Evolutionary conservation across 1,140 invertebrate species (phyloP), one percentile per base, ranked within the genome.

Genomic region (Nomia melanderi): DNA sequence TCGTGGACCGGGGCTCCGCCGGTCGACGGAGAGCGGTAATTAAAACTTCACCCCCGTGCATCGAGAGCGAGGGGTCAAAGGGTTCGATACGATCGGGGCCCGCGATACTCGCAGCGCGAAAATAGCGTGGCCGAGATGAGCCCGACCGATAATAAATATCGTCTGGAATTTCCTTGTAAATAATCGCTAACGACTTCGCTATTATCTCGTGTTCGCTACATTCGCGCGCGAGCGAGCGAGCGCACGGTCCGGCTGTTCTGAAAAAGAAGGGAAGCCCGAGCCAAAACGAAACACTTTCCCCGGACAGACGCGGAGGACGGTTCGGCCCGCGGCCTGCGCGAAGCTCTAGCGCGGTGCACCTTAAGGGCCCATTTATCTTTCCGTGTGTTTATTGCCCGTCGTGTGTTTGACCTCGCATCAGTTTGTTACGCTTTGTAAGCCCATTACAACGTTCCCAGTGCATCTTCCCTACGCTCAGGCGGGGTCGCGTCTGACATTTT

Each of bases 401-500:
- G 88, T 91, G 86, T 90, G 88, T 89, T 92, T 92, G 90, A 91
- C 90, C 91, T 92, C 89, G 89, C 89, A 90, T 91, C 89, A 90
- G 90, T 92, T 92, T 92, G 91, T 92, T 92, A 92, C 89, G 91
- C 91, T 92, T 92, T 92, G 91, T 92, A 90, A 92, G 89, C 89
- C 91, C 90, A 92, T 92, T 92, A 92, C 88, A 90, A 81, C 87
- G 87, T 91, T 90, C 89, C 88, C 90, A 90, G 90, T 91, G 88
- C 86, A 91, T 91, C 86, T 89, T 84, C 79, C 82, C 77, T 86
- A 86, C 86, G 87, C 88, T 86, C 88, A 90, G 90, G 89, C 89
- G 90, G 89, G 89, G 89, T 92, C 87, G 88, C 83, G 86, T 89
- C 91, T 91, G 91, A 92, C 91, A 91, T 91, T 89, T 92, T 92